phyloP scores from a whole-genome alignment of 2,888 invertebrate genomes.

The Dasysyrphus tricinctus region DNA sequence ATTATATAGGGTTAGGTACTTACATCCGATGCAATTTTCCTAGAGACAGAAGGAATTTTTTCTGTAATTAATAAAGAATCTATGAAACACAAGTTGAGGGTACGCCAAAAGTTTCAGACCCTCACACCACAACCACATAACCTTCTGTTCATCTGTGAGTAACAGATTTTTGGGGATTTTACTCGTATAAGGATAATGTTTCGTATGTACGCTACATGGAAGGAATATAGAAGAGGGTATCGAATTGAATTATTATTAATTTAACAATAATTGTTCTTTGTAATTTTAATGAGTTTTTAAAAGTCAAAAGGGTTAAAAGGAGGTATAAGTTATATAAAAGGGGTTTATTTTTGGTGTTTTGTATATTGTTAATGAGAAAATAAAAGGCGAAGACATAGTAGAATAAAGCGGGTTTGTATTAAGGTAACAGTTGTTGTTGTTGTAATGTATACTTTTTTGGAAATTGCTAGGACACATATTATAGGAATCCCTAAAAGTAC shows the following conservation, averaged over 20 bases:
- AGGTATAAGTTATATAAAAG: constrained; percentile 13
- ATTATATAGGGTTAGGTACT: constrained; percentile 23
- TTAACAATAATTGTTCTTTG: constrained; percentile 69
- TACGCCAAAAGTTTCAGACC: constrained; percentile 24
- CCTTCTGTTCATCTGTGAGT: not conserved
- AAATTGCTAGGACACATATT: not conserved
- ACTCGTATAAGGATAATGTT: not conserved
- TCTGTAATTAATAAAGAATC: constrained; percentile 65
- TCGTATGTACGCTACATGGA: not conserved
- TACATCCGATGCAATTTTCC: constrained; percentile 13
- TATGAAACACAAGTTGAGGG: constrained; percentile 46
- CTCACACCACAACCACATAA: not conserved
- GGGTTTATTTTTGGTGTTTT: constrained; percentile 15
- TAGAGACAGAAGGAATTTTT: constrained; percentile 15
- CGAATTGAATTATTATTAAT: constrained; percentile 68
- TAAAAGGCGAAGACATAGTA: not conserved
- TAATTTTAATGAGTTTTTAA: constrained; percentile 70
- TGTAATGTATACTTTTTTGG: constrained; percentile 15
- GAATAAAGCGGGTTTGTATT: not conserved
- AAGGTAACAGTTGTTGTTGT: constrained; percentile 6
- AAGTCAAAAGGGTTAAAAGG: constrained; percentile 39
- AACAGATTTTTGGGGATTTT: constrained; percentile 21
- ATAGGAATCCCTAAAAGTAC: not conserved
- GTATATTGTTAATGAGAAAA: constrained; percentile 59
- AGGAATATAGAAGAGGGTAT: constrained; percentile 3